These are phyloP conservation scores for Scortum barcoo DNA, from an alignment of 2,113 vertebrate genomes.

Conservation along the genomic window DNA sequence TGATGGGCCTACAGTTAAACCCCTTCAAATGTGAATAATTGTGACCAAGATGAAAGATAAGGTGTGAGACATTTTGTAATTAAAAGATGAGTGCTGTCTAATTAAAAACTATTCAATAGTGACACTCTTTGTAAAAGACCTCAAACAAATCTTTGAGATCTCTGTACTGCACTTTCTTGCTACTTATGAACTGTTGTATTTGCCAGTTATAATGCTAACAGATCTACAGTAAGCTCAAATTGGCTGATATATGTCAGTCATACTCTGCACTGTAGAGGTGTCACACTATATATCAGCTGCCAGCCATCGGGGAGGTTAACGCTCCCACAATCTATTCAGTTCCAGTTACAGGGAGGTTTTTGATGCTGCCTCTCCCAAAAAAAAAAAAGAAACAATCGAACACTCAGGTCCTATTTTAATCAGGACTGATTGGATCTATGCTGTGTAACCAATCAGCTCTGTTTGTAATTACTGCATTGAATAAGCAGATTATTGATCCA, in stretches of 20 bases:
- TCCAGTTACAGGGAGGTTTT: slow-evolving; percentile 7
- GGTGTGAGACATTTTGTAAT: not conserved
- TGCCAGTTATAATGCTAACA: not conserved
- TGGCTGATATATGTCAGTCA: not conserved
- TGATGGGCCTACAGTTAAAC: not conserved
- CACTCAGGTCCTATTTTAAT: slow-evolving; percentile 63
- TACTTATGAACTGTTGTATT: not conserved
- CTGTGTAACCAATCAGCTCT: slow-evolving; percentile 64
- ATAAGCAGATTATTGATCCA: slow-evolving; percentile 73
- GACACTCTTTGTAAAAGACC: not conserved
- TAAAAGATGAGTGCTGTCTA: not conserved
- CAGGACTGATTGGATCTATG: slow-evolving; percentile 58
- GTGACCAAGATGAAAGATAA: not conserved
- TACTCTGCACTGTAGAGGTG: not conserved
- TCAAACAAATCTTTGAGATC: not conserved
- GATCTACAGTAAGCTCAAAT: not conserved
- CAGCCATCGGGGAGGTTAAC: not conserved
- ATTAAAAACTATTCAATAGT: not conserved
- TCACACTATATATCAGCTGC: not conserved
- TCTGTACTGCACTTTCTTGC: not conserved
- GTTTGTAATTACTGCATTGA: slow-evolving; percentile 78
- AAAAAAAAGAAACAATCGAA: slow-evolving; percentile 37
- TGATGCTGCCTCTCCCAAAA: slow-evolving; percentile 3
- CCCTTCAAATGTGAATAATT: not conserved
- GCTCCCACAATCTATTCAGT: not conserved